These are phyloP conservation scores for Eupristina koningsbergeri DNA, from an alignment of 1,140 invertebrate species.

Conservation along the genomic window DNA sequence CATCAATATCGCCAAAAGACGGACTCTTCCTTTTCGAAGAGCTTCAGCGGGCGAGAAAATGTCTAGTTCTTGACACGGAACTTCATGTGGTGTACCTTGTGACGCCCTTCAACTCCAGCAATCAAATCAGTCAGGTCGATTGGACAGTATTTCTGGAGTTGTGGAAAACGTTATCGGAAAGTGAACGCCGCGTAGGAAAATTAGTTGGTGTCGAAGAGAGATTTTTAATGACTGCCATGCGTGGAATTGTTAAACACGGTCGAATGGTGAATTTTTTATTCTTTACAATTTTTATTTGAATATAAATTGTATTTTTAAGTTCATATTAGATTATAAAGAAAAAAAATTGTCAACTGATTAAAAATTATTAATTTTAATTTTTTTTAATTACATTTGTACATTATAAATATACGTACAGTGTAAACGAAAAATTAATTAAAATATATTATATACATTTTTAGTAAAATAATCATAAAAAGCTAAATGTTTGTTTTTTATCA, in stretches of 20 bases:
- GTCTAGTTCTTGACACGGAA: conserved; percentile 94
- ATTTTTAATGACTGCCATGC: conserved; percentile 87
- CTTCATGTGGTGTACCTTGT: conserved; percentile 96
- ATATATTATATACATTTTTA: too few relatives aligned
- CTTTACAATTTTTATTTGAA: too few relatives aligned
- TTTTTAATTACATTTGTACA: too few relatives aligned
- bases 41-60: conserved; percentile 89
- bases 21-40: conserved; percentile 91
- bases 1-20: conserved; percentile 93
- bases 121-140: conserved; percentile 85
- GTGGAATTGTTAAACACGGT: conserved; percentile 78
- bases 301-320: too few relatives aligned
- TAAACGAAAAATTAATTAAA: too few relatives aligned
- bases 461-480: background rate
- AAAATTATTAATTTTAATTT: too few relatives aligned
- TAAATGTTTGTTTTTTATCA: conserved; percentile 37
- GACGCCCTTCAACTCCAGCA: conserved; percentile 87
- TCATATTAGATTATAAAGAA: too few relatives aligned
- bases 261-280: conserved; percentile 66
- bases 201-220: conserved; percentile 92
- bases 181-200: conserved; percentile 88
- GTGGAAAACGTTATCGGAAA: conserved; percentile 87
- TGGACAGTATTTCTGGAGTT: conserved; percentile 90
- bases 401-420: too few relatives aligned
- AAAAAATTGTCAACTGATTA: too few relatives aligned